A percentile compares a stretch with the other conserved stretches of the same genome.
phyloP scores from a whole-genome alignment of 1,140 invertebrate genomes.

The Gryllus bimaculatus region DNA sequence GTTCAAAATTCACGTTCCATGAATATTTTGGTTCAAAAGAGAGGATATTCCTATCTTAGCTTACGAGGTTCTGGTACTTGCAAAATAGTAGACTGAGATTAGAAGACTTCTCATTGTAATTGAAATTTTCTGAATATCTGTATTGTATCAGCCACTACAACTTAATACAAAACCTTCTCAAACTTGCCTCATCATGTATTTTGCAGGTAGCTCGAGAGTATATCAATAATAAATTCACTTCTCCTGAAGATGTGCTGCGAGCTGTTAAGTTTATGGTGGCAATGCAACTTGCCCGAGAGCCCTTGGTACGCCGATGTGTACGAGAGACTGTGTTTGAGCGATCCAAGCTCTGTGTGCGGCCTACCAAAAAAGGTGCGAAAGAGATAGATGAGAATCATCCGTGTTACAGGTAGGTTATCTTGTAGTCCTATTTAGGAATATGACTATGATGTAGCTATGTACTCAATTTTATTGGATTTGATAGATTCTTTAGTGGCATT shows the following conservation, averaged over 20 bases:
- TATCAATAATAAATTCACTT: conserved; percentile 43
- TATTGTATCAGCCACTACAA: too few relatives aligned
- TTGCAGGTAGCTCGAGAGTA: conserved; percentile 60
- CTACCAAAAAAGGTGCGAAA: conserved; percentile 87
- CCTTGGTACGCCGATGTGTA: conserved; percentile 74
- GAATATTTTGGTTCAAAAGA: too few relatives aligned
- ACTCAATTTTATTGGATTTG: too few relatives aligned
- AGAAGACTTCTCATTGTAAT: too few relatives aligned
- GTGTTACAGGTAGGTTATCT: conserved; percentile 49
- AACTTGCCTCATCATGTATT: background rate
- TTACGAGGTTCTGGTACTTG: too few relatives aligned
- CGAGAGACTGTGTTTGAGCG: conserved; percentile 86
- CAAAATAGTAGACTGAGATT: too few relatives aligned
- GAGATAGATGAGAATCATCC: conserved; percentile 90
- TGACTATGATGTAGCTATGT: too few relatives aligned
- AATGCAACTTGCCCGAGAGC: conserved; percentile 85
- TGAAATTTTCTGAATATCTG: too few relatives aligned
- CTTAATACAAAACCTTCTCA: too few relatives aligned
- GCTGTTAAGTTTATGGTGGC: conserved; percentile 91
- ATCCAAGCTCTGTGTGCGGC: conserved; percentile 69
- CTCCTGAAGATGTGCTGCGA: conserved; percentile 68
- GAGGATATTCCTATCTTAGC: too few relatives aligned
- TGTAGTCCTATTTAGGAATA: background rate
- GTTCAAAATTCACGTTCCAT: too few relatives aligned
- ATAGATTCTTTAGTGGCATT: too few relatives aligned